Evolutionary conservation across 2,888 invertebrate genomes (phyloP).

Genomic region (Psylliodes chrysocephalus): DNA sequence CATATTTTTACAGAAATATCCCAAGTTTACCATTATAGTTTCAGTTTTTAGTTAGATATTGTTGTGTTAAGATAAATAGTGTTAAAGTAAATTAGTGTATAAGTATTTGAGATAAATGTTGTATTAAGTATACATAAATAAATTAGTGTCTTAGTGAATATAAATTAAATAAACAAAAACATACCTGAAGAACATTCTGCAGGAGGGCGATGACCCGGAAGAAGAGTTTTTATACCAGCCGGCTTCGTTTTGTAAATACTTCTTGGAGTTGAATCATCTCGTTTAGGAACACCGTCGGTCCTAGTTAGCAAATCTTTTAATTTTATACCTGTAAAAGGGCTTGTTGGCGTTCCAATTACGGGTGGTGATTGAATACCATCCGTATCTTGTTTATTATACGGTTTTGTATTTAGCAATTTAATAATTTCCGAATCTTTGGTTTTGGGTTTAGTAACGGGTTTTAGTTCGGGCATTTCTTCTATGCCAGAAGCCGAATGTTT

Average conservation of each 20-base stretch:
- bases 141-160: too few species aligned
- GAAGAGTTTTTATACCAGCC: slow-evolving; percentile 66
- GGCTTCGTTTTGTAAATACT: slow-evolving; percentile 60
- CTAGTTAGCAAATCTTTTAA: slow-evolving; percentile 60
- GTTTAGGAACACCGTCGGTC: slow-evolving; percentile 58
- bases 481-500: slow-evolving; percentile 33
- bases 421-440: slow-evolving; percentile 59
- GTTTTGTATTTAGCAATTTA: slow-evolving; percentile 57
- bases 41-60: too few species aligned
- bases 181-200: slow-evolving; percentile 16
- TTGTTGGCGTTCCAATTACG: slow-evolving; percentile 54
- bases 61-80: too few species aligned
- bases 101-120: too few species aligned
- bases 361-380: slow-evolving; percentile 49
- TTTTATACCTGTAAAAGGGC: slow-evolving; percentile 60
- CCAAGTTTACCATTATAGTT: too few species aligned
- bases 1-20: too few species aligned
- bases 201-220: slow-evolving; percentile 59
- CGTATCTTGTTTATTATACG: slow-evolving; percentile 44
- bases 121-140: too few species aligned
- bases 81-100: too few species aligned
- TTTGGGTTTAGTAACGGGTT: slow-evolving; percentile 44
- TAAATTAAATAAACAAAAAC: not conserved
- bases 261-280: slow-evolving; percentile 56
- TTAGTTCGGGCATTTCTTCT: slow-evolving; percentile 44